Evolutionary conservation across 2,888 invertebrate species (phyloP).

Genomic region (Mimumesa dahlbomi): DNA sequence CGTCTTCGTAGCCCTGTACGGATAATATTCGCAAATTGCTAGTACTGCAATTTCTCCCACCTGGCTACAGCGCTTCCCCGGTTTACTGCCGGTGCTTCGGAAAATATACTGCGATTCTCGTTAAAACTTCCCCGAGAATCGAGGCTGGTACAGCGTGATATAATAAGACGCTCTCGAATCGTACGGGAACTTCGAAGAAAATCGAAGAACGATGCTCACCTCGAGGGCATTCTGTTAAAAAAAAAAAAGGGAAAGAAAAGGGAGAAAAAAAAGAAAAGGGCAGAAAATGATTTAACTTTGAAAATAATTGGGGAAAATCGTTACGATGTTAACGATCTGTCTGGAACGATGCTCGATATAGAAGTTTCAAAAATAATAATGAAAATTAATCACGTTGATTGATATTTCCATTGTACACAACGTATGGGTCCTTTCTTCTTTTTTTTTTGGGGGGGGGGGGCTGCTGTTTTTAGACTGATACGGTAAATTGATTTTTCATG

Average conservation of each 20-base stretch:
- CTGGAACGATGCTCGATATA: no score
- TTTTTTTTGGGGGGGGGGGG: no score
- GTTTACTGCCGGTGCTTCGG: conserved; percentile 46
- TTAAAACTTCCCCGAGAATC: conserved; percentile 47
- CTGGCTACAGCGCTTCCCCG: conserved; percentile 46
- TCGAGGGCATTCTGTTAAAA: neutral
- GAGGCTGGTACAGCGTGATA: conserved; percentile 4
- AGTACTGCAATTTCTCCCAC: conserved; percentile 62
- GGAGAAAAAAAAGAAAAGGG: no score
- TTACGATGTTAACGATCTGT: no score
- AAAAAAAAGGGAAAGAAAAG: neutral
- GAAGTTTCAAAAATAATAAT: no score
- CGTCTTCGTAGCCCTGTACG: conserved; percentile 54
- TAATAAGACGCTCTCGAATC: conserved; percentile 19
- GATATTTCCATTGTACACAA: no score
- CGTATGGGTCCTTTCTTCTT: no score
- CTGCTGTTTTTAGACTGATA: no score
- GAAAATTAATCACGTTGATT: no score
- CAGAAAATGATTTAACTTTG: no score
- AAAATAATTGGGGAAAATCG: no score
- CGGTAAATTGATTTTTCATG: no score
- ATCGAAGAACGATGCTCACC: neutral
- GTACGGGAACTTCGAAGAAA: neutral
- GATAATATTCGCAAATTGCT: conserved; percentile 67
- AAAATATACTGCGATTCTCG: conserved; percentile 54